Conservation (phyloP, 2,113 vertebrate species). For the Argyrosomus japonicus region DNA sequence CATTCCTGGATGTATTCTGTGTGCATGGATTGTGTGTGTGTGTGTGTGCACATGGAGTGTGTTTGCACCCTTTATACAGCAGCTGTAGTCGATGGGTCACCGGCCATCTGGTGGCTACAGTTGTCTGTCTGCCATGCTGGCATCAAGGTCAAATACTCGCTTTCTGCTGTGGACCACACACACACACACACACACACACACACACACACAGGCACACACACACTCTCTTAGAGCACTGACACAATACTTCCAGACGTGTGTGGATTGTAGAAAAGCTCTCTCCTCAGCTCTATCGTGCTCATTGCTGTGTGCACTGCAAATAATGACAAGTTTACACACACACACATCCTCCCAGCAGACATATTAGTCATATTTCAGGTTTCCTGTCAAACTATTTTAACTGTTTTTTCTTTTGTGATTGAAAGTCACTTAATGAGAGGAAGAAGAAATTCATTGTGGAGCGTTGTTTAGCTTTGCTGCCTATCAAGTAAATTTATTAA, state of each 20-base stretch:
- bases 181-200: neutral
- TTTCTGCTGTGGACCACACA: constrained; percentile 28
- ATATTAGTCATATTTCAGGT: neutral
- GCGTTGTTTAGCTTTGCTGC: neutral
- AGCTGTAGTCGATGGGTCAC: constrained; percentile 31
- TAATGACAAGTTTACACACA: neutral
- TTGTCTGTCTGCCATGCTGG: constrained; percentile 51
- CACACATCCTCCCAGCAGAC: neutral
- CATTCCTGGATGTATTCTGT: neutral
- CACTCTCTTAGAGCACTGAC: neutral
- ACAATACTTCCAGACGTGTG: neutral
- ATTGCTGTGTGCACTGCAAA: neutral
- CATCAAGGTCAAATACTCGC: constrained; percentile 57
- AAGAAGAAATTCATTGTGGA: neutral
- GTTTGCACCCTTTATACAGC: constrained; percentile 17
- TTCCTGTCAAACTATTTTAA: neutral
- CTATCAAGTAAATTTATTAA: neutral
- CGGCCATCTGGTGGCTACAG: constrained; percentile 60
- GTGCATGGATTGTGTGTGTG: neutral
- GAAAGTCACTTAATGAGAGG: neutral
- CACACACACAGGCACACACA: neutral
- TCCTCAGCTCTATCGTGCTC: neutral
- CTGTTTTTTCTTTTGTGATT: neutral
- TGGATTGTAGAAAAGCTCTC: neutral
- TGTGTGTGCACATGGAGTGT: constrained; percentile 4